Evolutionary conservation across 2,888 invertebrate species (phyloP).

Genomic region (Tetranychus truncatus): DNA sequence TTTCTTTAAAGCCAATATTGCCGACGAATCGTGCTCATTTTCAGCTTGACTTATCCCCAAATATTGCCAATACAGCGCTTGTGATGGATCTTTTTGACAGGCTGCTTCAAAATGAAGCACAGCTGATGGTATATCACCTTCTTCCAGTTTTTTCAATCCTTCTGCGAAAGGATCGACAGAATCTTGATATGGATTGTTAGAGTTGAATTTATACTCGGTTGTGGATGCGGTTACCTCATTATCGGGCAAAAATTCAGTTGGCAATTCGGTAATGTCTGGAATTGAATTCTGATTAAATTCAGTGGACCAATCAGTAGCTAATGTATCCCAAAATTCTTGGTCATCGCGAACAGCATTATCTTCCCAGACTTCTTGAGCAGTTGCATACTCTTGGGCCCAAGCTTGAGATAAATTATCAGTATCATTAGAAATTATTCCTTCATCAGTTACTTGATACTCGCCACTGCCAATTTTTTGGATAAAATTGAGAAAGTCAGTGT

Average conservation of each 20-base stretch:
- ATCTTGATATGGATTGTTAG: slow-evolving; percentile 67
- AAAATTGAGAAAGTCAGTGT: slow-evolving; percentile 51
- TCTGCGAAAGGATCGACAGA: slow-evolving; percentile 59
- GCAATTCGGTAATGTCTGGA: neutral
- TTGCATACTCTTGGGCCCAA: slow-evolving; percentile 38
- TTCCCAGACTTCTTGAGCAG: slow-evolving; percentile 30
- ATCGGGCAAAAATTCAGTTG: neutral
- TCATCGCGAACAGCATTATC: slow-evolving; percentile 28
- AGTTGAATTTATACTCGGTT: slow-evolving; percentile 40
- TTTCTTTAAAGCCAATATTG: slow-evolving; percentile 70
- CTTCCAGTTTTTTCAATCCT: slow-evolving; percentile 59
- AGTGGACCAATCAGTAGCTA: slow-evolving; percentile 34
- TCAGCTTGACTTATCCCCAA: slow-evolving; percentile 85
- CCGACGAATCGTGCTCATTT: slow-evolving; percentile 86
- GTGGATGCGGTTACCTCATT: neutral
- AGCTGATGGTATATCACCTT: slow-evolving; percentile 83
- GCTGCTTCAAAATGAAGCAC: slow-evolving; percentile 92
- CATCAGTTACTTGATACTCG: slow-evolving; percentile 18
- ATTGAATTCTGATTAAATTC: slow-evolving; percentile 26
- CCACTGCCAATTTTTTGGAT: slow-evolving; percentile 55
- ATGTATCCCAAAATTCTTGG: slow-evolving; percentile 34
- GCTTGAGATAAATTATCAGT: slow-evolving; percentile 32
- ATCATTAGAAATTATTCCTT: slow-evolving; percentile 28
- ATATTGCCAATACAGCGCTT: slow-evolving; percentile 61
- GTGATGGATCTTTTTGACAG: slow-evolving; percentile 57